phyloP scores from a whole-genome alignment of 2,888 invertebrate genomes.

The Lasioglossum marginatum region DNA sequence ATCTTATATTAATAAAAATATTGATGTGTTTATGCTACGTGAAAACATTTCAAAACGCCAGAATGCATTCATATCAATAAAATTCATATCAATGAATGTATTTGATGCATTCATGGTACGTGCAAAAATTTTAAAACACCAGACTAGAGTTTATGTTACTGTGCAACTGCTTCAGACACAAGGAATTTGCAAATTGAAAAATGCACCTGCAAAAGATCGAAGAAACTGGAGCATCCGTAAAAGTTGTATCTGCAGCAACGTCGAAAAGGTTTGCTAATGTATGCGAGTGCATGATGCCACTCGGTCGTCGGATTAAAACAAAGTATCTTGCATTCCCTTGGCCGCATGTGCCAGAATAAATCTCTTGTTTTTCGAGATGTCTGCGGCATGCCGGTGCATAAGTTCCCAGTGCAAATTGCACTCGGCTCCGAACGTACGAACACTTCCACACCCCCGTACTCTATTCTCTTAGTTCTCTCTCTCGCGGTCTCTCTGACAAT shows the following conservation, averaged over 20 bases:
- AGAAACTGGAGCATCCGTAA: background rate
- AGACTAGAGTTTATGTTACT: no score
- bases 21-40: no score
- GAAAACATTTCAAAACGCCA: no score
- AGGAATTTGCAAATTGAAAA: background rate
- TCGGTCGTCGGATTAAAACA: slow-evolving; percentile 68
- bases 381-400: slow-evolving; percentile 82
- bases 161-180: background rate
- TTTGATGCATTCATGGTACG: no score
- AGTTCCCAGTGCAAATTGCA: slow-evolving; percentile 72
- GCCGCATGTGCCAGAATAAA: slow-evolving; percentile 79
- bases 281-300: slow-evolving; percentile 67
- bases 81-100: no score
- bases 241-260: background rate
- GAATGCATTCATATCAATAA: no score
- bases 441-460: slow-evolving; percentile 30
- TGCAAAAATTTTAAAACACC: no score
- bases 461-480: slow-evolving; percentile 19
- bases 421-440: slow-evolving; percentile 51
- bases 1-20: no score
- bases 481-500: slow-evolving; percentile 16
- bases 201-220: background rate
- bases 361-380: slow-evolving; percentile 78
- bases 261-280: slow-evolving; percentile 48
- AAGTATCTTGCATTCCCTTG: slow-evolving; percentile 70